These are phyloP conservation scores for Cerastis rubricosa DNA, from an alignment of 2,888 invertebrate genomes.

Conservation along the genomic window DNA sequence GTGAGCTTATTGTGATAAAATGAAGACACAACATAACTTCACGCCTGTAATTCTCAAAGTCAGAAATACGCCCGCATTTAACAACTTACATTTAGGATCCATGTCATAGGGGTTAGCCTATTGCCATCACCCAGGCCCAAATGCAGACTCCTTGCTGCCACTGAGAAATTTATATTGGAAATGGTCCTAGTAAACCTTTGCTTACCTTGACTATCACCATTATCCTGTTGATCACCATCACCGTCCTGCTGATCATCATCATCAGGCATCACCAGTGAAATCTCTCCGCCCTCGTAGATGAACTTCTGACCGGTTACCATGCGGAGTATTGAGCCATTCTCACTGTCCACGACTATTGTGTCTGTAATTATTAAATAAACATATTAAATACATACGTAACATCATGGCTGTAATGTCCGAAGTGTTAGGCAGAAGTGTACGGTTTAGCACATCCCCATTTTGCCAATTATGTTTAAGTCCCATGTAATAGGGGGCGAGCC, in stretches of 20 bases:
- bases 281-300: conserved; percentile 78
- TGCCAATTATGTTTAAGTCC: no score
- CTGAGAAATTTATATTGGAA: neutral
- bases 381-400: no score
- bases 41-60: neutral
- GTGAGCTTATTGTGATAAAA: neutral
- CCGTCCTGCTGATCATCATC: conserved; percentile 60
- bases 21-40: neutral
- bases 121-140: no score
- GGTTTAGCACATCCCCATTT: no score
- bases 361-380: conserved; percentile 70
- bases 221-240: conserved; percentile 64
- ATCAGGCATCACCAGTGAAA: conserved; percentile 77
- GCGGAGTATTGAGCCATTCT: conserved; percentile 79
- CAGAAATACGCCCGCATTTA: no score
- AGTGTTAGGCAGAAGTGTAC: no score
- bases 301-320: conserved; percentile 82
- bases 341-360: conserved; percentile 81
- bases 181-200: neutral
- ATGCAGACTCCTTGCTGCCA: neutral
- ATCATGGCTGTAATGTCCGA: no score
- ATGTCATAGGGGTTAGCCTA: neutral
- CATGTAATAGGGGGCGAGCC: no score
- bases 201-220: conserved; percentile 75
- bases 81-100: neutral